Conservation (phyloP, 2,797 vertebrate species). For the Nyctalus aviator region DNA sequence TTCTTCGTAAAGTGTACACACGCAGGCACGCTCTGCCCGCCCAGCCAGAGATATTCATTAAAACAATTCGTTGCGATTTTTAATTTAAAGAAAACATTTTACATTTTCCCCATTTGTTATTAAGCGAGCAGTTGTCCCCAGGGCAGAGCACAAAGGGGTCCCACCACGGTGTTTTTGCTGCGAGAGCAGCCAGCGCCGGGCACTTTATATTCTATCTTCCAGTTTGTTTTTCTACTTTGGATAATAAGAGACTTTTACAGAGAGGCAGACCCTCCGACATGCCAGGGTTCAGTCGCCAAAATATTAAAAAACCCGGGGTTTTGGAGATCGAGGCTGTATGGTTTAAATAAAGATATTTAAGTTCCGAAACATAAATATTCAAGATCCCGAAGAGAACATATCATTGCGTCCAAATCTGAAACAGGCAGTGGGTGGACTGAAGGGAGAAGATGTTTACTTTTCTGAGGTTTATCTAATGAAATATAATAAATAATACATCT, state of each 20-base stretch:
- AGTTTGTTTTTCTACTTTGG: conserved; percentile 75
- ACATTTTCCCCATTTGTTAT: conserved; percentile 84
- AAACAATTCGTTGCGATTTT: conserved; percentile 87
- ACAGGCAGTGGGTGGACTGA: conserved; percentile 67
- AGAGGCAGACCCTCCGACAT: conserved; percentile 70
- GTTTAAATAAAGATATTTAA: conserved; percentile 80
- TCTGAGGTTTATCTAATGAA: conserved; percentile 83
- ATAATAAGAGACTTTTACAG: conserved; percentile 80
- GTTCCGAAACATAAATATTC: conserved; percentile 78
- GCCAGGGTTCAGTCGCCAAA: conserved; percentile 77
- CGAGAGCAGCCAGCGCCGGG: conserved; percentile 78
- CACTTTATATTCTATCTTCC: conserved; percentile 82
- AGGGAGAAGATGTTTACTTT: conserved; percentile 83
- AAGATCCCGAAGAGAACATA: conserved; percentile 79
- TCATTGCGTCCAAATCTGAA: conserved; percentile 75
- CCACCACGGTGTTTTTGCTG: conserved; percentile 68
- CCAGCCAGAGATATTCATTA: conserved; percentile 88
- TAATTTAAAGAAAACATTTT: conserved; percentile 89
- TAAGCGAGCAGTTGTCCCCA: conserved; percentile 82
- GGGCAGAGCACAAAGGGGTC: conserved; percentile 80
- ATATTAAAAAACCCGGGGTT: conserved; percentile 75
- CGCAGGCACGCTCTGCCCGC: conserved; percentile 77
- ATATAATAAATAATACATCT: conserved; percentile 77
- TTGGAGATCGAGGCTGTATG: conserved; percentile 64
- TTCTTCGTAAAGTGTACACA: conserved; percentile 84